phyloP scores from a whole-genome alignment of 2,888 invertebrate species.

The Vanessa cardui region DNA sequence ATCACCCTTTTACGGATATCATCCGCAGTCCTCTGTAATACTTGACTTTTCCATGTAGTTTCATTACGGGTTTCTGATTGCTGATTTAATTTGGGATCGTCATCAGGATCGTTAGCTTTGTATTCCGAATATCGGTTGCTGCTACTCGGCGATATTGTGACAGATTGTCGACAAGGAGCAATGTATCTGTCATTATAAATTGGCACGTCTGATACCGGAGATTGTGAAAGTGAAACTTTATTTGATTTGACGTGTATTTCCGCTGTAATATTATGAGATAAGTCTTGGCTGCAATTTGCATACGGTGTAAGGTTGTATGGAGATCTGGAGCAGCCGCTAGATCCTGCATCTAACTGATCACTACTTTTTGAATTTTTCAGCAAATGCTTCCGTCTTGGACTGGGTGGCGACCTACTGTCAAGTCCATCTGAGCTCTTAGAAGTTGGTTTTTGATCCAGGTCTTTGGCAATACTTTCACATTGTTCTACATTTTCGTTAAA shows the following conservation, averaged over 20 bases:
- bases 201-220: slow-evolving; percentile 67
- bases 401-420: slow-evolving; percentile 62
- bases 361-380: slow-evolving; percentile 72
- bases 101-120: slow-evolving; percentile 58
- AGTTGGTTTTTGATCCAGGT: slow-evolving; percentile 67
- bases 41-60: slow-evolving; percentile 74
- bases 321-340: slow-evolving; percentile 61
- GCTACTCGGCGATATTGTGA: slow-evolving; percentile 62
- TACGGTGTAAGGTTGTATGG: slow-evolving; percentile 50
- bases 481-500: slow-evolving; percentile 69
- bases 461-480: slow-evolving; percentile 70
- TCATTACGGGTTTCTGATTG: slow-evolving; percentile 50
- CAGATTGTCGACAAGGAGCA: slow-evolving; percentile 65
- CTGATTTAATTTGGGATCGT: slow-evolving; percentile 46
- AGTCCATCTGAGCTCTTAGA: slow-evolving; percentile 81
- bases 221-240: slow-evolving; percentile 67
- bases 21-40: slow-evolving; percentile 74
- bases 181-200: slow-evolving; percentile 61
- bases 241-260: slow-evolving; percentile 77
- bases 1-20: slow-evolving; percentile 71
- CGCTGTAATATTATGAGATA: slow-evolving; percentile 70
- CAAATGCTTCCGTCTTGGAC: slow-evolving; percentile 60
- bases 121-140: slow-evolving; percentile 54
- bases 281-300: slow-evolving; percentile 49
- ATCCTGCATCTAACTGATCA: slow-evolving; percentile 71